A percentile compares a stretch with the other conserved stretches of the same genome.
phyloP scores from a whole-genome alignment of 2,797 vertebrate species.

The Valencia hispanica region DNA sequence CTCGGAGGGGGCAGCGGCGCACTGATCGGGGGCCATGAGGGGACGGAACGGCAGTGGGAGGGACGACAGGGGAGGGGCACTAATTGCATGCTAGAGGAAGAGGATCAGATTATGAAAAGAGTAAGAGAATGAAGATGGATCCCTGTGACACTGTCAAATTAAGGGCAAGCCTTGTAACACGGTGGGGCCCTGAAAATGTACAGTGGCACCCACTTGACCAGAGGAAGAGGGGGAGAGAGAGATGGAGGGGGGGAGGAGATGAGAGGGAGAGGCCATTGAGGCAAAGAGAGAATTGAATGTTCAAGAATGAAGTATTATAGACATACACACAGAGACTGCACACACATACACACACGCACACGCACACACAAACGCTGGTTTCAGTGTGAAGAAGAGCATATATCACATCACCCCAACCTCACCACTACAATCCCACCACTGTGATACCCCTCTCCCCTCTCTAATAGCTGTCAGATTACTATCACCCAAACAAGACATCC shows the following conservation, averaged over 20 bases:
- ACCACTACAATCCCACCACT: conserved; percentile 31
- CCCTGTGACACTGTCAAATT: conserved; percentile 97
- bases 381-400: conserved; percentile 65
- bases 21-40: conserved; percentile 56
- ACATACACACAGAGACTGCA: conserved; percentile 36
- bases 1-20: conserved; percentile 62
- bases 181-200: conserved; percentile 87
- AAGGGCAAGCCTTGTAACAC: conserved; percentile 85
- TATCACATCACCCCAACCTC: conserved; percentile 68
- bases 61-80: conserved; percentile 86
- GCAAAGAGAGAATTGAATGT: conserved; percentile 80
- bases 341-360: conserved; percentile 24
- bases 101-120: conserved; percentile 99
- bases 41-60: conserved; percentile 53
- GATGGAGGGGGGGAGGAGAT: conserved; percentile 48
- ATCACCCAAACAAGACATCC: conserved; percentile 84
- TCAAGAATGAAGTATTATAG: conserved; percentile 72
- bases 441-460: conserved; percentile 63
- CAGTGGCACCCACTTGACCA: conserved; percentile 72
- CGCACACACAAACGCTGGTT: conserved; percentile 39
- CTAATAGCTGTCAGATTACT: conserved; percentile 86
- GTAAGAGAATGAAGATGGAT: conserved; percentile 99
- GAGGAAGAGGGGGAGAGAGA: conserved; percentile 61
- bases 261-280: conserved; percentile 73
- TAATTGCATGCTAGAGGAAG: conserved; percentile 98